Evolutionary conservation across 2,888 invertebrate species (phyloP).

Genomic region (Trissolcus brochymenae): DNA sequence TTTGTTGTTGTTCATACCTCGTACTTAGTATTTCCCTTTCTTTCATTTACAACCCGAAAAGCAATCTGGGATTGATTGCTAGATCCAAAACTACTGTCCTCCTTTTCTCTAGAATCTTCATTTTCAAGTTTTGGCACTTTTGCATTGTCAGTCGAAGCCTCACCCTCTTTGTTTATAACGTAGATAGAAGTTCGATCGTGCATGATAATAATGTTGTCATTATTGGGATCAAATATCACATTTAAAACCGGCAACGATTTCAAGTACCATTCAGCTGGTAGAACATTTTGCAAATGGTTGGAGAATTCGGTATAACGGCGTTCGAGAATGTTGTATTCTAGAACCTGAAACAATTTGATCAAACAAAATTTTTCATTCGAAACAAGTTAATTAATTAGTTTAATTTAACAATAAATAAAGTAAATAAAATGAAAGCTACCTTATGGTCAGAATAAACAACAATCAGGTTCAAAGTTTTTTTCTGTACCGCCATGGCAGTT

Average conservation of each 20-base stretch:
- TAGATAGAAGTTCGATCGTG: slow-evolving; percentile 85
- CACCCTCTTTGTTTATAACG: slow-evolving; percentile 79
- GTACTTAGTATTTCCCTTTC: slow-evolving; percentile 75
- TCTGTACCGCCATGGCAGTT: slow-evolving; percentile 84
- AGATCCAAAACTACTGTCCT: slow-evolving; percentile 69
- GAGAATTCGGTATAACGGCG: slow-evolving; percentile 83
- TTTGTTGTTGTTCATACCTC: slow-evolving; percentile 74
- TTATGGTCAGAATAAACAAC: slow-evolving; percentile 88
- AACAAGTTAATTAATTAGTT: background rate
- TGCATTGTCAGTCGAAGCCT: slow-evolving; percentile 71
- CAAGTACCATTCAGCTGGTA: slow-evolving; percentile 80
- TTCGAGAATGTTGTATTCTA: slow-evolving; percentile 84
- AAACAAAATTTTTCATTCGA: slow-evolving; percentile 2
- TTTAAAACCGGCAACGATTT: slow-evolving; percentile 80
- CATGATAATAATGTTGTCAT: slow-evolving; percentile 82
- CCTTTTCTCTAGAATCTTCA: slow-evolving; percentile 68
- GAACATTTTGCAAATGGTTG: slow-evolving; percentile 72
- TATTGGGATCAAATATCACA: slow-evolving; percentile 81
- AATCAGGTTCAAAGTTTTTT: slow-evolving; percentile 80
- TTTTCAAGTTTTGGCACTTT: slow-evolving; percentile 76
- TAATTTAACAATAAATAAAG: background rate
- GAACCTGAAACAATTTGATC: slow-evolving; percentile 78
- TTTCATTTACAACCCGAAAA: slow-evolving; percentile 70
- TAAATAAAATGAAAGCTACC: slow-evolving; percentile 75
- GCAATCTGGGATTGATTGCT: slow-evolving; percentile 69